Evolutionary conservation across 2,888 invertebrate genomes (phyloP), one percentile per base, ranked within the genome.

Genomic region (Priocnemis perturbator): DNA sequence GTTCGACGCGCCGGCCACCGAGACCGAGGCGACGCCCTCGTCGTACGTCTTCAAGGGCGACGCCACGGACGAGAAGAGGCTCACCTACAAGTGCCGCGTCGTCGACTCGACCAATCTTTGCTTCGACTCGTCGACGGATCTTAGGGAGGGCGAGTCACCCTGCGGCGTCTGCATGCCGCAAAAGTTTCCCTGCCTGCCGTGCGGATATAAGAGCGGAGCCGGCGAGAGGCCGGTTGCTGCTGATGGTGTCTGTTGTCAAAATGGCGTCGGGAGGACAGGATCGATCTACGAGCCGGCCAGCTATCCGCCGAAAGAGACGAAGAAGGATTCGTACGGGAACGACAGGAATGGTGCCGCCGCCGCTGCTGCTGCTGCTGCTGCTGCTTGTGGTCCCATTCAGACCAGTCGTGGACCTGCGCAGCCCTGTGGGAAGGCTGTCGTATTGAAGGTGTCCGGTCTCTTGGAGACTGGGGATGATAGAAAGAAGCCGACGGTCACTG

Each of bases 1-100:
- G 79, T 93, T 94, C 63, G 83, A 86, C 1, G 60, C 79, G 0
- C 83, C 86, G 0, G 69, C 67, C 0, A 30, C 37, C 4, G 55
- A 60, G 0, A 30, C 37, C 4, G 55, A 60, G 0, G 55, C 45
- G 3, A 57, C 70, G 0, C 23, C 62, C 3, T 57, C 81, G 2
- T 69, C 81, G 1, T 86, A 81, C 55, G 53, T 86, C 0, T 86
- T 87, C 76, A 82, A 78, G 17, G 74, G 81, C 0, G 63, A 72
- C 53, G 76, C 82, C 3, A 61, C 52, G 0, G n/a, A 56, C 3
- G 74, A 77, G 2, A 76, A 72, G 57, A 58, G 62, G 0, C 57
- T 82, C 4, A 63, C 68, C 7, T 88, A 87, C 64, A 81, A 84
- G 14, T 87, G 85, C 62, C 80, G 81, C 1, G 53, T 81, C 3